Evolutionary conservation across 1,140 invertebrate species (phyloP), one percentile per base, ranked within the genome.

Genomic region (Hyposmocoma kahamanoa): DNA sequence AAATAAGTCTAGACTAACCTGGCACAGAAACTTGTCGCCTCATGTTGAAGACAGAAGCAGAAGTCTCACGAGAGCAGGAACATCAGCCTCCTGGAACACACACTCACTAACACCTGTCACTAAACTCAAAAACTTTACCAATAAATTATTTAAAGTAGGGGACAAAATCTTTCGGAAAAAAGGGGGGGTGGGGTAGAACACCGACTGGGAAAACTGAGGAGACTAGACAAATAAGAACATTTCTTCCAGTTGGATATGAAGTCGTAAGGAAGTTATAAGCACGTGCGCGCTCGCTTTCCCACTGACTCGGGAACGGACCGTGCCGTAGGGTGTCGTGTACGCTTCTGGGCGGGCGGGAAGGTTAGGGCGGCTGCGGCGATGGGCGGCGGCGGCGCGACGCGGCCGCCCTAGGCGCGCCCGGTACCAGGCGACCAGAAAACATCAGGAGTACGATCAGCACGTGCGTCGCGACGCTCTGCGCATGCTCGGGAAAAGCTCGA

Each of bases 321-420:
- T 67, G 51, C 66, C 72, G 73, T 41, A 62, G 65, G 74, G 76
- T 67, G 66, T 60, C 74, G 68, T 56, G 50, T 62, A 56, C 59
- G 80, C 76, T 72, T 84, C 80, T 84, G 80, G 68, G 68, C 72
- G 68, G 68, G 69, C 55, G 65, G 62, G 59, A 58, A 59, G 53
- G 67, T 58, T 78, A 63, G 73, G 70, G 78, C 72, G 69, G 77
- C 46, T 45, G 55, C 53, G 61, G 41, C 60, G 62, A 52, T 75
- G 68, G 76, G 74, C 77, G 77, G 76, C 80, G 78, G 74, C 81
- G 78, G 74, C 78, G 81, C 76, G 76, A 62, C 73, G 60, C 56
- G 66, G 67, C 80, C 72, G 80, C 80, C 80, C 80, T 75, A 77
- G 76, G 78, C 78, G 78, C 80, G 80, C 77, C 75, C 71, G 62